A percentile compares a stretch with the other conserved stretches of the same genome.
phyloP scores from a whole-genome alignment of 2,113 vertebrate genomes.

The Heloderma charlesbogerti region DNA sequence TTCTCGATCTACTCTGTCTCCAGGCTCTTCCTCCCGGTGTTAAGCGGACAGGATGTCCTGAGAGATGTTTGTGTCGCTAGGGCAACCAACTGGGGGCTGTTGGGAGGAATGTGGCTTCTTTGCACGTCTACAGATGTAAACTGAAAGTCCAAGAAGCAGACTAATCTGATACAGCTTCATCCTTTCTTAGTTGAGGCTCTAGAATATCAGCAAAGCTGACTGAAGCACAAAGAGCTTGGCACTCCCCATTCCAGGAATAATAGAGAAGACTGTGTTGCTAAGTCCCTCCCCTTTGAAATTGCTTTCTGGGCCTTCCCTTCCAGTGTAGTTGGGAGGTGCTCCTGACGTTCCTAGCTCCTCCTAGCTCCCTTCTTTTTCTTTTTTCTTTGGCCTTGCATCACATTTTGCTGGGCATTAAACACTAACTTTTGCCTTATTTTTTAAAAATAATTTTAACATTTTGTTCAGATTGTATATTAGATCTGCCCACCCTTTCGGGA shows the following conservation, averaged over 20 bases:
- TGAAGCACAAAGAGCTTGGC: constrained; percentile 19
- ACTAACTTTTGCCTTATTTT: constrained; percentile 4
- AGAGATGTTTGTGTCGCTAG: background rate
- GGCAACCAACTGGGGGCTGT: background rate
- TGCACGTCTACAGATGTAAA: background rate
- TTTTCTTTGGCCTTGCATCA: background rate
- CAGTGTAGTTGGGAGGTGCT: background rate
- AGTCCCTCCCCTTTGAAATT: background rate
- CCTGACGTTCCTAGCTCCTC: background rate
- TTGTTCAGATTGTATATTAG: constrained; percentile 14
- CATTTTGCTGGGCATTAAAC: constrained; percentile 32
- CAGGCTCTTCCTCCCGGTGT: background rate
- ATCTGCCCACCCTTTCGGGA: background rate
- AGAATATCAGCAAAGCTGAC: constrained; percentile 15
- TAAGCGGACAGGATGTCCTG: background rate
- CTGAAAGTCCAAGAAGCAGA: constrained; percentile 2
- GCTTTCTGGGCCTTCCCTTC: background rate
- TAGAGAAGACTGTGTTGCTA: background rate
- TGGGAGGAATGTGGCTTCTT: background rate
- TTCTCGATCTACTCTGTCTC: background rate
- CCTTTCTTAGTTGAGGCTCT: background rate
- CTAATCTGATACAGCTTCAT: background rate
- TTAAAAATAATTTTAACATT: background rate
- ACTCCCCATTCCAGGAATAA: background rate
- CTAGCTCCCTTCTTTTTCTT: background rate